Evolutionary conservation across 2,113 vertebrate genomes (phyloP).

Genomic region (Micromys minutus): DNA sequence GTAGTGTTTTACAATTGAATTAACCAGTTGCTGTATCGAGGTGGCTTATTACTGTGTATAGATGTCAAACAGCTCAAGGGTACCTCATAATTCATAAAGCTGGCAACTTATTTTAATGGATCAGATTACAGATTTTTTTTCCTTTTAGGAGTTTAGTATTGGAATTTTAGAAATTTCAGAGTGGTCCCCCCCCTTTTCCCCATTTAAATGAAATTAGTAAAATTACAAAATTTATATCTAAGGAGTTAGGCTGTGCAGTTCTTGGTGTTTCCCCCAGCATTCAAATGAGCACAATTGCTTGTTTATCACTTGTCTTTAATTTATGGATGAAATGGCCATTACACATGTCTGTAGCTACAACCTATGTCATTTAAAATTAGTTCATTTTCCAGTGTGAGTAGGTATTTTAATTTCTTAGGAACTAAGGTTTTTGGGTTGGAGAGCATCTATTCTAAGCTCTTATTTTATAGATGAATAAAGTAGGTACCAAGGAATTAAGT

Average conservation of each 20-base stretch:
- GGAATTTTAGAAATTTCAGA: constrained; percentile 42
- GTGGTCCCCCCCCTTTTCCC: neutral
- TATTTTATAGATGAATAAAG: constrained; percentile 50
- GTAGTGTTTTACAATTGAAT: neutral
- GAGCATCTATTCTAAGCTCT: neutral
- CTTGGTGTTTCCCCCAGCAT: neutral
- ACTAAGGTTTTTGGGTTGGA: neutral
- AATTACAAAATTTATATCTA: neutral
- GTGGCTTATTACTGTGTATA: constrained; percentile 15
- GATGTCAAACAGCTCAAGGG: neutral
- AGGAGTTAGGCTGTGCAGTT: constrained; percentile 30
- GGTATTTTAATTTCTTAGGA: constrained; percentile 30
- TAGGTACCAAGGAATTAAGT: constrained; percentile 38
- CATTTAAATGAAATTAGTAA: constrained; percentile 33
- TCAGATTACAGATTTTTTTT: constrained; percentile 39
- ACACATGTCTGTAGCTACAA: constrained; percentile 2
- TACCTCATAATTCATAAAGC: neutral
- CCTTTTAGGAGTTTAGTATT: constrained; percentile 39
- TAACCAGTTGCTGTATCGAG: neutral
- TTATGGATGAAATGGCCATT: constrained; percentile 33
- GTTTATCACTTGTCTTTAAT: constrained; percentile 15
- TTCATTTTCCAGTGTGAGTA: constrained; percentile 42
- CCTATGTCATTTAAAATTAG: neutral
- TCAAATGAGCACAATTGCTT: neutral
- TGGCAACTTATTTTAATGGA: constrained; percentile 50